A percentile compares a stretch with the other conserved stretches of the same genome.
phyloP scores from a whole-genome alignment of 2,888 invertebrate genomes.

The Graphium colonna region DNA sequence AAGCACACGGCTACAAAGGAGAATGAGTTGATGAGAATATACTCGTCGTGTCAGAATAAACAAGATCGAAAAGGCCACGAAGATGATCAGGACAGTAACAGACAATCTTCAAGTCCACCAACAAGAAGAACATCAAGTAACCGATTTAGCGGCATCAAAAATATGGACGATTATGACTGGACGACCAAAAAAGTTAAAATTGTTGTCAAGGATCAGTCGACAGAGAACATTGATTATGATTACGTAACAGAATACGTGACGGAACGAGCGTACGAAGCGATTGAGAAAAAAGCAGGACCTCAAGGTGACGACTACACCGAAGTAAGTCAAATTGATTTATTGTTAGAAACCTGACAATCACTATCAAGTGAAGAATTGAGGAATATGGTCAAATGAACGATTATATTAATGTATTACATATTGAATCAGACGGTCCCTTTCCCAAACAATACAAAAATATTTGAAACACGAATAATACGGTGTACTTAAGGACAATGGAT shows the following conservation, averaged over 20 bases:
- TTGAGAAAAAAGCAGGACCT: not conserved
- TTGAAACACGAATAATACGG: no score
- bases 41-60: slow-evolving; percentile 78
- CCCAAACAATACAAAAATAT: no score
- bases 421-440: no score
- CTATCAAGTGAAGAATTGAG: no score
- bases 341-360: not conserved
- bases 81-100: slow-evolving; percentile 44
- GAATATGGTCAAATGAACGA: no score
- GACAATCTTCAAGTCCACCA: slow-evolving; percentile 9
- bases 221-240: not conserved
- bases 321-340: not conserved
- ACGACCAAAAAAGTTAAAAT: not conserved
- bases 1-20: slow-evolving; percentile 78
- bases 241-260: not conserved
- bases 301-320: slow-evolving; percentile 10
- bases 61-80: slow-evolving; percentile 37
- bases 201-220: not conserved
- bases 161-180: not conserved
- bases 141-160: not conserved
- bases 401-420: no score
- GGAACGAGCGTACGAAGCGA: slow-evolving; percentile 4
- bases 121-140: not conserved
- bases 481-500: no score
- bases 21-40: slow-evolving; percentile 77